Evolutionary conservation across 2,797 vertebrate genomes (phyloP).

Genomic region (Capromys pilorides): DNA sequence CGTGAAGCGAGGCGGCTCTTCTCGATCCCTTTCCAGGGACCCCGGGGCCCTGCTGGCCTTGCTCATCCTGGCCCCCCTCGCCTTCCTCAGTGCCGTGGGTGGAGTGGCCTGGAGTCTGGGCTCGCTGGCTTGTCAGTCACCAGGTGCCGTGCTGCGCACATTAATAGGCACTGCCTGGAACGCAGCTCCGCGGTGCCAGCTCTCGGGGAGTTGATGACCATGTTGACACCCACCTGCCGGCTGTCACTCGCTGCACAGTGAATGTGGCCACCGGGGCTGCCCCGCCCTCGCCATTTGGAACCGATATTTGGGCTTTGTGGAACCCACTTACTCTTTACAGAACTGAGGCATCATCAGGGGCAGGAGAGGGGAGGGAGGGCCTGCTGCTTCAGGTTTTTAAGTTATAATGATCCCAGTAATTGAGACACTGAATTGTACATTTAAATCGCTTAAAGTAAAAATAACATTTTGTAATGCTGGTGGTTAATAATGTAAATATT

Average conservation of each 20-base stretch:
- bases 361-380: neutral
- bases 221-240: slow-evolving; percentile 63
- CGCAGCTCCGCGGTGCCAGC: slow-evolving; percentile 36
- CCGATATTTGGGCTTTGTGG: slow-evolving; percentile 27
- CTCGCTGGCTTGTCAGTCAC: slow-evolving; percentile 55
- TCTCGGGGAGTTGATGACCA: slow-evolving; percentile 52
- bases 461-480: slow-evolving; percentile 63
- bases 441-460: slow-evolving; percentile 76
- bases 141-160: slow-evolving; percentile 1
- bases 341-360: slow-evolving; percentile 29
- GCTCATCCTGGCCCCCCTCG: neutral
- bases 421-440: slow-evolving; percentile 52
- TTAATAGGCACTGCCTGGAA: slow-evolving; percentile 30
- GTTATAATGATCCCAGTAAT: slow-evolving; percentile 70
- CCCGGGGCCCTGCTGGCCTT: neutral
- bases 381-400: neutral
- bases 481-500: slow-evolving; percentile 81
- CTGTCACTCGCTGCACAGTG: slow-evolving; percentile 49
- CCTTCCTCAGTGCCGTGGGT: neutral
- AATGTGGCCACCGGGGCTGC: neutral
- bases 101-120: neutral
- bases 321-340: slow-evolving; percentile 31
- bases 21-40: neutral
- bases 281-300: slow-evolving; percentile 7
- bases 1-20: neutral